Base-by-base conservation (phyloP, 2,888 invertebrate species). In the Melieria picta region DNA sequence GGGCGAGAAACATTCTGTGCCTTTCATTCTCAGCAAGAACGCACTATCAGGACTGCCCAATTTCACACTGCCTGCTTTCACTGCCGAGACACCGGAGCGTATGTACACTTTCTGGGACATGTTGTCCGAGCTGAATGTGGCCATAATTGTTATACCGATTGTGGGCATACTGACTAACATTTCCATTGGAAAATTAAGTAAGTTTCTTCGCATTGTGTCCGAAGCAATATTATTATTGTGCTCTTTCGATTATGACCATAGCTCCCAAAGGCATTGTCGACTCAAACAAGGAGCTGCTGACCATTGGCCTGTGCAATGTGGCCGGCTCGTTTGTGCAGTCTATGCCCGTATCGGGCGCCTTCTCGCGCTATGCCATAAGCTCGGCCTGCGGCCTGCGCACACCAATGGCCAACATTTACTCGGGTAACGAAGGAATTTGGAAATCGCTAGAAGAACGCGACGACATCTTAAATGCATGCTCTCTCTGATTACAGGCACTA, bases 171-270 rank as follows among this genome's bases (percentile, higher is more conserved):
- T 98, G 70, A 96, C 97, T 58, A 96, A 97, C 82, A 94, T 97
- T 76, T 97, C 98, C 11, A 98, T 98, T 77, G 97, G 96, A 47
- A 98, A 97, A 10, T 94, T 97, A 86, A 91, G 97, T 97, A 87
- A 91, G 91, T 89, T 60, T 67, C 56, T 30, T 30, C 3, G 30
- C 30, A 30, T 30, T 30, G 30, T 30, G 30, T 30, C 30, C 30
- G 30, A 30, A 30, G 30, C 30, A 30, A 30, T 3, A 30, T 30
- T 2, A 30, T 30, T 30, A 30, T 30, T 30, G 30, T 30, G 2
- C 30, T 30, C 30, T 30, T 30, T 30, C 30, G 30, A 30, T 30
- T 30, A 3, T 30, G 30, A 30, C 3, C 30, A 30, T 30, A 93
- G 94, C 91, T 61, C 88, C 88, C 64, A 93, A 92, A 70, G 89